Percentiles rank a stretch among this genome's conserved stretches.
These are phyloP conservation scores for Orgyia antiqua DNA, from an alignment of 2,888 invertebrate species.

Conservation along the genomic window DNA sequence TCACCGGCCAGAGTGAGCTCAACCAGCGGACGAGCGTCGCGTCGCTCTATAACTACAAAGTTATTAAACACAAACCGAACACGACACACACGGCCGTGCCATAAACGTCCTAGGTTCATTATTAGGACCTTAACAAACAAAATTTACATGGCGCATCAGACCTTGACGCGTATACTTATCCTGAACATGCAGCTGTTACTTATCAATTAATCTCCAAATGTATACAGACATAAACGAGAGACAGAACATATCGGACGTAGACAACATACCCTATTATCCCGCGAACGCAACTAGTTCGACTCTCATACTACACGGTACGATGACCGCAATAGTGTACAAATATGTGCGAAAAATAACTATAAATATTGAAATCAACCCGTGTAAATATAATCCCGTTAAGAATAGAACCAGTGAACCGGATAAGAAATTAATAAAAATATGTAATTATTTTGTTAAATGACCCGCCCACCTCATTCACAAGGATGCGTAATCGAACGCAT, in stretches of 20 bases:
- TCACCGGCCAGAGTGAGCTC: constrained; percentile 75
- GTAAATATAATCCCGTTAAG: too few relatives aligned
- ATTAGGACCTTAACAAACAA: constrained; percentile 9
- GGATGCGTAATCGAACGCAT: too few relatives aligned
- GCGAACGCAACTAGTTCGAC: too few relatives aligned
- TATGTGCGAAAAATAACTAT: too few relatives aligned
- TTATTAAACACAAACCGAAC: constrained; percentile 35
- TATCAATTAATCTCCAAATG: constrained; percentile 12
- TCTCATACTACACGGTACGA: too few relatives aligned
- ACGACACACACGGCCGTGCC: constrained; percentile 24
- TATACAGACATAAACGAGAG: background rate
- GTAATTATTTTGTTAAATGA: too few relatives aligned
- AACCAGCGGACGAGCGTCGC: constrained; percentile 33
- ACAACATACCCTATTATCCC: constrained; percentile 5
- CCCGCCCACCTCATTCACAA: too few relatives aligned
- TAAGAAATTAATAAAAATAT: too few relatives aligned
- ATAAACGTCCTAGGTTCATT: constrained; percentile 12
- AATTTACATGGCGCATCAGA: constrained; percentile 9
- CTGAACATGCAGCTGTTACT: constrained; percentile 6
- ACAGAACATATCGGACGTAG: constrained; percentile 8
- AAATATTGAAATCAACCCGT: too few relatives aligned
- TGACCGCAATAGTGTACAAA: too few relatives aligned
- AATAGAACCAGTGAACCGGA: too few relatives aligned
- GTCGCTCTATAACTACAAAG: constrained; percentile 58
- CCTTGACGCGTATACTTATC: constrained; percentile 3